phyloP scores from a whole-genome alignment of 1,140 invertebrate species.

The Ips nitidus region DNA sequence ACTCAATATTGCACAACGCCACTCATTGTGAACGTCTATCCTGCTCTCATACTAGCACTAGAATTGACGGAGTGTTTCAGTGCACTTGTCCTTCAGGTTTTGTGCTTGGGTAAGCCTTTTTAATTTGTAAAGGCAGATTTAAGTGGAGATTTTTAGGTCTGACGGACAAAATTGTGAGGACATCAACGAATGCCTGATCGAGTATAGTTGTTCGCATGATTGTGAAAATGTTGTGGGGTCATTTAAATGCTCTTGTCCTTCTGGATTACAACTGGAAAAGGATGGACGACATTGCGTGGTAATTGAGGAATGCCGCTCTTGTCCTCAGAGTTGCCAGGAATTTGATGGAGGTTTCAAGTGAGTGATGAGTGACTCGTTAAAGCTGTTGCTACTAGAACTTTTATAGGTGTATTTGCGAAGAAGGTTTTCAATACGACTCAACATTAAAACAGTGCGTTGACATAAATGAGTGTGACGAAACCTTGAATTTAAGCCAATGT shows the following conservation, averaged over 20 bases:
- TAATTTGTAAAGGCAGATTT: slow-evolving; percentile 1
- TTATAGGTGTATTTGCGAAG: slow-evolving; percentile 57
- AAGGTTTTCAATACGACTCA: slow-evolving; percentile 47
- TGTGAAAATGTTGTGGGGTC: slow-evolving; percentile 68
- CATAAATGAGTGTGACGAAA: slow-evolving; percentile 74
- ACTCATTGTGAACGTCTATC: slow-evolving; percentile 41
- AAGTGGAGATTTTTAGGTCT: slow-evolving; percentile 2
- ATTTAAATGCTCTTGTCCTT: slow-evolving; percentile 63
- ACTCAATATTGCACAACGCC: slow-evolving; percentile 14
- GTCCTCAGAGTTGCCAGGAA: slow-evolving; percentile 57
- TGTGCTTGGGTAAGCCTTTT: slow-evolving; percentile 55
- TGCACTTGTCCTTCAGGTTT: slow-evolving; percentile 77
- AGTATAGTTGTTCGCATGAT: slow-evolving; percentile 62
- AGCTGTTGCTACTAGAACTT: not conserved
- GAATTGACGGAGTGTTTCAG: slow-evolving; percentile 30
- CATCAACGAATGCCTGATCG: slow-evolving; percentile 72
- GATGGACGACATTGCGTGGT: slow-evolving; percentile 60
- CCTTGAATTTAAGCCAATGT: slow-evolving; percentile 50
- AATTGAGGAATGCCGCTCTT: slow-evolving; percentile 74
- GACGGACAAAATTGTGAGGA: slow-evolving; percentile 63
- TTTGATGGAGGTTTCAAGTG: slow-evolving; percentile 60
- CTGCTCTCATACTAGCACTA: slow-evolving; percentile 54
- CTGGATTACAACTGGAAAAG: slow-evolving; percentile 51
- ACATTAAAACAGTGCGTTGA: slow-evolving; percentile 59
- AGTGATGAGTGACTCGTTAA: not conserved